phyloP scores from a whole-genome alignment of 37 sponge, comb jelly and placozoan genomes.

The Petrosia ficiformis region DNA sequence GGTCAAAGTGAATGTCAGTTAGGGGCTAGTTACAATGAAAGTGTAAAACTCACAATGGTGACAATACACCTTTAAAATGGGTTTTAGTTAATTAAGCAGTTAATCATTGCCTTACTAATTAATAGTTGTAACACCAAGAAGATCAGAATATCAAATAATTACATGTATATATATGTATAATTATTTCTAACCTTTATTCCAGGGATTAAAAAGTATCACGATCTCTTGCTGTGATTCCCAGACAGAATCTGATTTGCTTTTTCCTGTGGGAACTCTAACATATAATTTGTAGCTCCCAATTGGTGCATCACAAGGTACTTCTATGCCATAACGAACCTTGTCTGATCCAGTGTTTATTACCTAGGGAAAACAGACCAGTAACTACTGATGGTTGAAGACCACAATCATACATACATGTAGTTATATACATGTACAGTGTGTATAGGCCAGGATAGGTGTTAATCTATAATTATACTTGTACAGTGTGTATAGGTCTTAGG shows the following conservation, averaged over 20 bases:
- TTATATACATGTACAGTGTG: too few relatives aligned
- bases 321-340: constrained; percentile 3
- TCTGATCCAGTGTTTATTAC: background rate
- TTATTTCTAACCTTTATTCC: constrained; percentile 1
- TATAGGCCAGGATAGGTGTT: too few relatives aligned
- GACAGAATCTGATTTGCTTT: background rate
- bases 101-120: too few relatives aligned
- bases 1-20: too few relatives aligned
- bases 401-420: too few relatives aligned
- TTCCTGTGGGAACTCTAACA: background rate
- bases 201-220: constrained; percentile 29
- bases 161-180: background rate
- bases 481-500: too few relatives aligned
- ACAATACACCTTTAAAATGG: too few relatives aligned
- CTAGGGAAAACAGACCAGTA: background rate
- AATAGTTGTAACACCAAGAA: background rate
- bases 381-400: too few relatives aligned
- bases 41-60: too few relatives aligned
- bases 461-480: too few relatives aligned
- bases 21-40: too few relatives aligned
- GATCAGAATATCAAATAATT: background rate
- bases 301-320: constrained; percentile 8
- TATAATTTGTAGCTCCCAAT: background rate
- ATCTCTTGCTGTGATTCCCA: background rate
- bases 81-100: too few relatives aligned